Base-by-base conservation (phyloP, 2,113 vertebrate species). In the Paramisgurnus dabryanus region DNA sequence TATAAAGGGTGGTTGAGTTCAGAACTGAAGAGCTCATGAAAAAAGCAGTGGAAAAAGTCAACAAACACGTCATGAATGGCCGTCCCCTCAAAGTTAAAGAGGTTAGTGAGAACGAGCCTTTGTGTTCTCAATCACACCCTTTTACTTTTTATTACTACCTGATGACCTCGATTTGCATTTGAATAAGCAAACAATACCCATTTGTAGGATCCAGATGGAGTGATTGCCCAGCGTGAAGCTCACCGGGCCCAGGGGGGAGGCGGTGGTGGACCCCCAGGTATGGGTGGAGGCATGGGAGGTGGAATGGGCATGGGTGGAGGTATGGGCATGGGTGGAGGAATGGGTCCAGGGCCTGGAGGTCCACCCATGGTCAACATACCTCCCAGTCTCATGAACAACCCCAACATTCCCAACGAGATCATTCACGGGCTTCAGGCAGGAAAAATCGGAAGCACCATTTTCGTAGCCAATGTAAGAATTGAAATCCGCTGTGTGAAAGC, bases 21-120 rank as follows among this genome's bases (percentile, higher is more conserved):
- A 97, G 97, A 92, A 96, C 96, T 87, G 97, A 98, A 87, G 97
- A 99, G 83, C 94, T 96, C 66, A 98, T 99, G 97, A 99, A 94
- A 86, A 98, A 97, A 80, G 97, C 97, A 39, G 96, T 97, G 34
- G 97, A 99, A 90, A 96, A 96, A 87, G 93, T 99, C 83, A 98
- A 99, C 94, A 97, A 98, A 89, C 95, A 98, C 90, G 95, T 92
- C 88, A 91, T 99, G 73, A 98, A 96, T 84, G 97, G 97, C 80
- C 94, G 97, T 50, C 96, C 97, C 41, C 90, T 99, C 41, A 99
- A 98, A 93, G 96, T 99, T 82, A 99, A 97, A 91, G 96, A 98
- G 91, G 96, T 97, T 89, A 76, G 91, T 83, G 13, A 15, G 13
- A 53, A 53, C 22, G 22, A 22, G 22, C 22, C 22, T 22, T 22